These are phyloP conservation scores for Idaea dimidiata DNA, from an alignment of 2,888 invertebrate genomes.

Conservation along the genomic window DNA sequence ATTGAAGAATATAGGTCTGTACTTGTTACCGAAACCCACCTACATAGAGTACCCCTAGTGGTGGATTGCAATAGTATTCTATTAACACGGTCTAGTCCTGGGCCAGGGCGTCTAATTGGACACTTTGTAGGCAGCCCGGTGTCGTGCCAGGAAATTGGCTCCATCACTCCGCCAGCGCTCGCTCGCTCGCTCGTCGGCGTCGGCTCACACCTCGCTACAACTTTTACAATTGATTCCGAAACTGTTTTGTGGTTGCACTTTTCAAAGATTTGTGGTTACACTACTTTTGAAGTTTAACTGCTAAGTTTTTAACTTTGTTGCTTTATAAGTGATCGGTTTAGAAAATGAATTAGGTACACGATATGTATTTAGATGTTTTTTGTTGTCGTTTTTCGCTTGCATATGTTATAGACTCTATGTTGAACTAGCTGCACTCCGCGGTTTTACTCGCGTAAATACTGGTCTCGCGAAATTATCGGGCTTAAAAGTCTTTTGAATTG, in stretches of 20 bases:
- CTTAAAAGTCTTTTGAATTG: no score
- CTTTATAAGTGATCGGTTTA: no score
- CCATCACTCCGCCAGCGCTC: neutral
- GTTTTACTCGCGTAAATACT: no score
- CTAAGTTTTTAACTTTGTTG: neutral
- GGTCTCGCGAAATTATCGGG: no score
- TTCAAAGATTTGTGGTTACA: neutral
- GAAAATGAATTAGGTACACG: neutral
- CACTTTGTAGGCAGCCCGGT: slow-evolving; percentile 19
- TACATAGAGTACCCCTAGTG: slow-evolving; percentile 16
- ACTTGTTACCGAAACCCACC: no score
- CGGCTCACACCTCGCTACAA: neutral
- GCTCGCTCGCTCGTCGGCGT: neutral
- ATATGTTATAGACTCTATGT: neutral
- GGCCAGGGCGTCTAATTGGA: slow-evolving; percentile 29
- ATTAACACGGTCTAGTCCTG: slow-evolving; percentile 41
- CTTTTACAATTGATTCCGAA: neutral
- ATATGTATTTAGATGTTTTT: neutral
- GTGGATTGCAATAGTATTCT: slow-evolving; percentile 40
- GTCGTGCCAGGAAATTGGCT: slow-evolving; percentile 5
- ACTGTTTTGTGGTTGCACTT: neutral
- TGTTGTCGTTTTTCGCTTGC: neutral
- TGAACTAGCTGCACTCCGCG: no score
- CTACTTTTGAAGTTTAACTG: neutral
- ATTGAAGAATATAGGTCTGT: no score